Conservation (phyloP, 2,797 vertebrate genomes). For the Hippoglossus hippoglossus region DNA sequence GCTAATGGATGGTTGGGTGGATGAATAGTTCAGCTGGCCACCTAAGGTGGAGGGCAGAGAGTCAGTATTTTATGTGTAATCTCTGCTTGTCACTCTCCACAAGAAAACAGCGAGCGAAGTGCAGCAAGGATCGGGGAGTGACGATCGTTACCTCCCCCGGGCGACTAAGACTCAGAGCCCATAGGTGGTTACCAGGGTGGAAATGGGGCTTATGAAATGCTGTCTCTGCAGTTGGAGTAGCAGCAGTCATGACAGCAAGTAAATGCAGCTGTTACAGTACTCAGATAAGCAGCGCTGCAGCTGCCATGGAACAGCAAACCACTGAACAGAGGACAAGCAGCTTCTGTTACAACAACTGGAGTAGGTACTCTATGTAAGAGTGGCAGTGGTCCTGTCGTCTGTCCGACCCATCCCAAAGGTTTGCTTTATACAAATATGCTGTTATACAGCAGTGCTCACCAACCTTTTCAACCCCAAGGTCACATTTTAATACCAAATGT, state of each 20-base stretch:
- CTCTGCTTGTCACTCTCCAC: not conserved
- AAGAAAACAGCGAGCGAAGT: not conserved
- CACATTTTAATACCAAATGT: too few species aligned
- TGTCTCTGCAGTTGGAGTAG: constrained; percentile 1
- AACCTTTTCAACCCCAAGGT: too few species aligned
- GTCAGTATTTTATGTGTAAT: constrained; percentile 3
- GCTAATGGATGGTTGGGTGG: not conserved
- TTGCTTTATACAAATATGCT: not conserved
- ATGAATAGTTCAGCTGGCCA: not conserved
- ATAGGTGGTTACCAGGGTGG: constrained; percentile 1
- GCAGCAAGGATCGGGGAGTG: not conserved
- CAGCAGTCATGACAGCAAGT: not conserved
- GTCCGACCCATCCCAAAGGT: too few species aligned
- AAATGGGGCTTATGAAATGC: constrained; percentile 5
- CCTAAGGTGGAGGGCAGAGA: not conserved
- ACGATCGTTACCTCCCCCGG: not conserved
- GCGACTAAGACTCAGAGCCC: not conserved
- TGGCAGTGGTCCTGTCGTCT: not conserved
- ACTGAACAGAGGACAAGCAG: too few species aligned
- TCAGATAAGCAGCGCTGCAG: not conserved
- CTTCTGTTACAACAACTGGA: not conserved
- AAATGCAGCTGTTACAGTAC: constrained; percentile 4
- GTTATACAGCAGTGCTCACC: not conserved
- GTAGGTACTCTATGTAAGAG: not conserved
- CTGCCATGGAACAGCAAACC: not conserved